phyloP scores from a whole-genome alignment of 1,140 invertebrate genomes.

The Hylyphantes graminicola region DNA sequence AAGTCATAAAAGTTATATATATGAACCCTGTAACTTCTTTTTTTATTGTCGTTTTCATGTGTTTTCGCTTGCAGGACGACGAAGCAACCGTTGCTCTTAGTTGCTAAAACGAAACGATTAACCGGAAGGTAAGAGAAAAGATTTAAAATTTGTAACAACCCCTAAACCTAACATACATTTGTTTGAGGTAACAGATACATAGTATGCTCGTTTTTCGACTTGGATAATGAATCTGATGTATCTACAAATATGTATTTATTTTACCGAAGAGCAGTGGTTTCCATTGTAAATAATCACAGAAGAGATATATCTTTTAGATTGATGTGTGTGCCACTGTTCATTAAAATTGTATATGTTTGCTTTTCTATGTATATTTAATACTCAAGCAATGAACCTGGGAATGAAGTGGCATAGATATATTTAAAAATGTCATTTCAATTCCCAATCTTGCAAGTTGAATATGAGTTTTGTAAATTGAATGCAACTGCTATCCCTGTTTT shows the following conservation, averaged over 20 bases:
- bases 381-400: not conserved
- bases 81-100: too few species aligned
- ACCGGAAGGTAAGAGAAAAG: too few species aligned
- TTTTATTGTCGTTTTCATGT: constrained; percentile 8
- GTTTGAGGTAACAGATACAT: too few species aligned
- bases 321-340: constrained; percentile 15
- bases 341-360: not conserved
- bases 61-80: too few species aligned
- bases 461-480: not conserved
- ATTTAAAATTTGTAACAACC: too few species aligned
- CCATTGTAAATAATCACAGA: constrained; percentile 49
- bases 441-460: constrained; percentile 8
- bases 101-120: too few species aligned
- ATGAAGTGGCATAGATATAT: constrained; percentile 10
- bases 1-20: constrained; percentile 38
- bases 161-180: too few species aligned
- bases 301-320: constrained; percentile 27
- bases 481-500: constrained; percentile 13
- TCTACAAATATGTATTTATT: not conserved
- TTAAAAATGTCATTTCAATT: constrained; percentile 12
- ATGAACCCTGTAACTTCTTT: constrained; percentile 20
- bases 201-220: too few species aligned
- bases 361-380: not conserved
- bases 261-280: constrained; percentile 13
- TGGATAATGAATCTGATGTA: too few species aligned